Evolutionary conservation across 2,113 vertebrate species (phyloP), one percentile per base, ranked within the genome.

Genomic region (Podilymbus podiceps): DNA sequence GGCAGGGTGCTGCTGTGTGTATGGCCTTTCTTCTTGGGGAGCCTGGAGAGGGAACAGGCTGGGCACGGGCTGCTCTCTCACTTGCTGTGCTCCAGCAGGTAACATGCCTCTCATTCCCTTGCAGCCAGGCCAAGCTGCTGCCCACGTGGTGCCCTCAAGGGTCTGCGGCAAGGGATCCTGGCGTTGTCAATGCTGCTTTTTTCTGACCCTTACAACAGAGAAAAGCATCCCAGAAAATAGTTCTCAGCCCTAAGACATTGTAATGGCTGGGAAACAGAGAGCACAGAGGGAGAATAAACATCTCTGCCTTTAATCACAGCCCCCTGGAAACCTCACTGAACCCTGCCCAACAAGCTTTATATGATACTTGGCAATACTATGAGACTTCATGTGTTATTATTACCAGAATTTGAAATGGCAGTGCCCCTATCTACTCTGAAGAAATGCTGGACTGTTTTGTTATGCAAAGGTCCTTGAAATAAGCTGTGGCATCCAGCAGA

Each of bases 401-500:
- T 74, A 52, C 28, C 31, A 90, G 38, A 52, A 84, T 58, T 89
- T 77, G 2, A 31, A 84, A 86, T 47, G 42, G 31, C 58, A 76
- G 4, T 82, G 28, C 15, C n/a, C 10, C 22, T 83, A 27, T 69
- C 35, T 74, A 13, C 15, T 71, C 63, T 63, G 68, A 81, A 86
- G 73, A 95, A 91, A 94, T 81, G 24, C 8, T 64, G 15, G 55
- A 22, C 81, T 69, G 5, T 79, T 91, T 82, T 83, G 25, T 66
- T 78, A 38, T 67, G 68, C 27, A 55, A 55, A 80, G 19, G 23
- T 67, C 52, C 56, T 86, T 90, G 47, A 97, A 88, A 64, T 42
- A 91, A 90, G 22, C 25, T 59, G 31, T 1, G 5, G 52, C 42
- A 94, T 76, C 52, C 59, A 91, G 13, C 8, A 72, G 25, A 68